Evolutionary conservation across 2,113 vertebrate genomes (phyloP).

Genomic region (Cryptotis parvus): DNA sequence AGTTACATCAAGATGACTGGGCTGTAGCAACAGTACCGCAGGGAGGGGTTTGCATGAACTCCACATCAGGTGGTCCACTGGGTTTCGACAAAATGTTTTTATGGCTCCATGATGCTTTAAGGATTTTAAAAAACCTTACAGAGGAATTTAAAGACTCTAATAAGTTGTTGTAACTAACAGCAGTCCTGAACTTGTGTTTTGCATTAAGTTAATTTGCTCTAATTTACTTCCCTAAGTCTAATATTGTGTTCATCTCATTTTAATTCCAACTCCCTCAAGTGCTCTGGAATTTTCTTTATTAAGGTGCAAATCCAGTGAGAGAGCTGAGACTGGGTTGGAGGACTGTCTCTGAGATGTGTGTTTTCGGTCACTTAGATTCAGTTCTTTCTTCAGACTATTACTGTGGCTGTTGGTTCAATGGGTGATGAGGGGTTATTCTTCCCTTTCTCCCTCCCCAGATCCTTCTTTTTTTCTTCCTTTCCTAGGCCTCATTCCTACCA

Average conservation of each 20-base stretch:
- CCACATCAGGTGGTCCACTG: background rate
- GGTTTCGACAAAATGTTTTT: background rate
- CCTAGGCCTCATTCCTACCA: background rate
- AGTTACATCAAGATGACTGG: background rate
- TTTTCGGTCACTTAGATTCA: background rate
- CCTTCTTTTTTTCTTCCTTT: background rate
- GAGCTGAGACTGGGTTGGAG: background rate
- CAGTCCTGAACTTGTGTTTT: background rate
- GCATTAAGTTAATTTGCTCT: background rate
- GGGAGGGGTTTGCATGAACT: too few relatives aligned
- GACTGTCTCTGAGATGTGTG: background rate
- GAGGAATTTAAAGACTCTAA: background rate
- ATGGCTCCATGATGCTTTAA: background rate
- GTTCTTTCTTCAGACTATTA: background rate
- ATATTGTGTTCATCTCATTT: background rate
- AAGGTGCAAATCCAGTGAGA: background rate
- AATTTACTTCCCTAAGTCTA: background rate
- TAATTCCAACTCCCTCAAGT: background rate
- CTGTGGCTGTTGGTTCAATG: background rate
- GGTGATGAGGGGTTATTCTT: background rate
- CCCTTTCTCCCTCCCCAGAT: background rate
- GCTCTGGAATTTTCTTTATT: background rate
- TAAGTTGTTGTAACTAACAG: background rate
- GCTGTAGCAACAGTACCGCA: too few relatives aligned
- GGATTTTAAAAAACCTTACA: background rate